Percentiles rank a stretch among this genome's conserved stretches.
Conservation (phyloP, 2,113 vertebrate species). For the Myanophis thanlyinensis region DNA sequence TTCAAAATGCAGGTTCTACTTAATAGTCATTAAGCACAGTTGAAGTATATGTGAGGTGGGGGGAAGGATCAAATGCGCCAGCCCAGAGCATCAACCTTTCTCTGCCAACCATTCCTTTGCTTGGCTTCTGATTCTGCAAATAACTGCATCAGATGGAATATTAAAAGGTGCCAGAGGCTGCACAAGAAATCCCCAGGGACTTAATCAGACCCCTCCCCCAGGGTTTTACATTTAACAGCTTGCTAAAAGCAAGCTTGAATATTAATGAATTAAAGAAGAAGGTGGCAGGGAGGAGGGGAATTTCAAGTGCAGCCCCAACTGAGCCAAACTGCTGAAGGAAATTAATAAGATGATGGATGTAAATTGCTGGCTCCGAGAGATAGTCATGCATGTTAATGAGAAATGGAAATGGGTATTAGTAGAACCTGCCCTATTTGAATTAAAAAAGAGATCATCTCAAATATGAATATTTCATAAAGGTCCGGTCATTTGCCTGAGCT, state of each 20-base stretch:
- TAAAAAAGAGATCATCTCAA: constrained; percentile 5
- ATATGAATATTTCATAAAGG: neutral
- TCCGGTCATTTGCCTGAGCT: neutral
- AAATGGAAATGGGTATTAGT: constrained; percentile 6
- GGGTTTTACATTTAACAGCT: neutral
- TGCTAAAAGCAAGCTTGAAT: constrained; percentile 11
- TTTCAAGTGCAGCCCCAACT: neutral
- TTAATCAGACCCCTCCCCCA: neutral
- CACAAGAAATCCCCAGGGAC: neutral
- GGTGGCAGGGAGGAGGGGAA: neutral
- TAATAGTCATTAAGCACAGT: neutral
- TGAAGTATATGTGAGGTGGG: neutral
- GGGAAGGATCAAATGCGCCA: neutral
- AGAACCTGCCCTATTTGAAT: neutral
- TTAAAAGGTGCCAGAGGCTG: neutral
- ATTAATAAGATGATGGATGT: constrained; percentile 22
- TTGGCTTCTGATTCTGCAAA: neutral
- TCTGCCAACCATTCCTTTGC: neutral
- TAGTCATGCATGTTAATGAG: constrained; percentile 29
- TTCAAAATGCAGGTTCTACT: neutral
- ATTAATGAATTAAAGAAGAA: constrained; percentile 6
- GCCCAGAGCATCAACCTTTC: neutral
- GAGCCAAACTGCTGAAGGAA: constrained; percentile 13
- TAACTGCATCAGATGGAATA: neutral
- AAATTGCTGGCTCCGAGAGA: constrained; percentile 7